phyloP scores from a whole-genome alignment of 2,888 invertebrate genomes.

The Mesodorylaimus sp. region DNA sequence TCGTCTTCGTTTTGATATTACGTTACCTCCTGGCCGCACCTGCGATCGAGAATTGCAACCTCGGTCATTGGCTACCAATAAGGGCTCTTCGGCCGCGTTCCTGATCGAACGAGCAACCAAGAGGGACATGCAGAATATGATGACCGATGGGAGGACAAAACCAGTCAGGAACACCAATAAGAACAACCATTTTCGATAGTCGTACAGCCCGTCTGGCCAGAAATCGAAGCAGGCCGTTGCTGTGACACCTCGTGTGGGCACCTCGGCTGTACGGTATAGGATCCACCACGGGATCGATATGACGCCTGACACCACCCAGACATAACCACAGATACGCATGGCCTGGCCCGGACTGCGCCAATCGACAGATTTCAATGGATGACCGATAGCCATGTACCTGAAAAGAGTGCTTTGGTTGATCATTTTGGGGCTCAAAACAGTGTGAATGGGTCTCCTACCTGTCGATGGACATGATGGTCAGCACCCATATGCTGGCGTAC shows the following conservation, averaged over 20 bases:
- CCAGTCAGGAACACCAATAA: not conserved
- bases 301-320: not conserved
- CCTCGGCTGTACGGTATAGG: not conserved
- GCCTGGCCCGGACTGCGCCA: not conserved
- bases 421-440: too few relatives aligned
- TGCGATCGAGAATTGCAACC: too few relatives aligned
- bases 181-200: constrained; percentile 1
- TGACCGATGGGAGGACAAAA: constrained; percentile 1
- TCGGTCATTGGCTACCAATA: too few relatives aligned
- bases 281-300: constrained; percentile 2
- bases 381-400: constrained; percentile 1
- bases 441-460: too few relatives aligned
- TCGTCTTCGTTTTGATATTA: not conserved
- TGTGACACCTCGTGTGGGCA: not conserved
- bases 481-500: not conserved
- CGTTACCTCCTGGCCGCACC: not conserved
- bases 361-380: not conserved
- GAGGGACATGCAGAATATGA: not conserved
- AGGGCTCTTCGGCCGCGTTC: too few relatives aligned
- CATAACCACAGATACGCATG: not conserved
- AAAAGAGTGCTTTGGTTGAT: too few relatives aligned
- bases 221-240: not conserved
- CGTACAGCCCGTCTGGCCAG: not conserved
- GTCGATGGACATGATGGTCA: constrained; percentile 4
- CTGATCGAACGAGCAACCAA: too few relatives aligned